Percentiles rank a stretch among this genome's conserved stretches.
phyloP scores from a whole-genome alignment of 2,888 invertebrate genomes.

The Apotomis turbidana region DNA sequence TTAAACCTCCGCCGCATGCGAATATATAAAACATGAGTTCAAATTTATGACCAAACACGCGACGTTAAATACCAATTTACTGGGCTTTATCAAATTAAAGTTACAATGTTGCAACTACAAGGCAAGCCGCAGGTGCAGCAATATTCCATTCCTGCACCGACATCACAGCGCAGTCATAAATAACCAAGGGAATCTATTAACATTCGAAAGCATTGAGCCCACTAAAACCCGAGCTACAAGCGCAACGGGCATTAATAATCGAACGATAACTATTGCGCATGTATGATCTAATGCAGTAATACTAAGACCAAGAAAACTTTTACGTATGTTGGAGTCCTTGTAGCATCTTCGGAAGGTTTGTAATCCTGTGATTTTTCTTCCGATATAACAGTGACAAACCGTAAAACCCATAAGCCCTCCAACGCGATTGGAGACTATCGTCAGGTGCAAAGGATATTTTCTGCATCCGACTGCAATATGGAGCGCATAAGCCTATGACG shows the following conservation, averaged over 20 bases:
- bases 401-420: constrained; percentile 43
- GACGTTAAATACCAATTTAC: constrained; percentile 27
- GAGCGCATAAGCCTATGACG: constrained; percentile 28
- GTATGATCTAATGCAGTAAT: constrained; percentile 46
- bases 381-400: constrained; percentile 35
- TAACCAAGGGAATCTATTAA: constrained; percentile 40
- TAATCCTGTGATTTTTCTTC: neutral
- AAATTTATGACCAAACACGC: constrained; percentile 26
- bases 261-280: constrained; percentile 50
- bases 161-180: constrained; percentile 21
- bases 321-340: neutral
- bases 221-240: constrained; percentile 30
- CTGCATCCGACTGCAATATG: constrained; percentile 15
- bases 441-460: constrained; percentile 20
- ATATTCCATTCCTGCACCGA: constrained; percentile 20
- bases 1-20: constrained; percentile 6
- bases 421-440: constrained; percentile 32
- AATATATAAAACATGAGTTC: constrained; percentile 7
- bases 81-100: constrained; percentile 27
- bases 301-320: neutral
- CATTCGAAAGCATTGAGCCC: constrained; percentile 38
- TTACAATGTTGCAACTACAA: constrained; percentile 36
- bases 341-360: constrained; percentile 1
- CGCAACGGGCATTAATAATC: constrained; percentile 43
- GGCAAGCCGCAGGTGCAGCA: constrained; percentile 36